A percentile compares a stretch with the other conserved stretches of the same genome.
Conservation (phyloP, 2,113 vertebrate genomes). For the Struthio camelus region DNA sequence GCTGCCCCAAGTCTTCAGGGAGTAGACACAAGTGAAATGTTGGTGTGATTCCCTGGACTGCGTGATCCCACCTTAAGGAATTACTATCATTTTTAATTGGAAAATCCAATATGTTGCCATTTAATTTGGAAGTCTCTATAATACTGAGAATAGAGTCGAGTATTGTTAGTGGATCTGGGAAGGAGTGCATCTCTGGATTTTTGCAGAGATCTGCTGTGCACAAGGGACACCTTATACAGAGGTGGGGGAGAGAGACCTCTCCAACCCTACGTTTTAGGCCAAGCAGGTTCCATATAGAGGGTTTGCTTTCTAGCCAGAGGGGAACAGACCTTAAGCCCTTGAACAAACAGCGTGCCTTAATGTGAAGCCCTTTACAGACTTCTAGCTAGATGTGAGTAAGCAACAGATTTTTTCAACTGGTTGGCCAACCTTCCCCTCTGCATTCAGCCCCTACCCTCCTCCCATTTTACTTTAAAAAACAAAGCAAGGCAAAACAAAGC, state of each 20-base stretch:
- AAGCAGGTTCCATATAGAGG: not conserved
- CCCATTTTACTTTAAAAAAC: not conserved
- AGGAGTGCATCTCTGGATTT: not conserved
- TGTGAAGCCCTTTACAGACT: not conserved
- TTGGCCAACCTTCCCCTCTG: not conserved
- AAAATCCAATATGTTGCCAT: not conserved
- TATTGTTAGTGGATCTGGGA: not conserved
- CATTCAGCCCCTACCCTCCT: too few species aligned
- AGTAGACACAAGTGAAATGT: not conserved
- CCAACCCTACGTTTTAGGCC: not conserved
- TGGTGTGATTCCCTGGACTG: not conserved
- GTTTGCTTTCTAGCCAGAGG: not conserved
- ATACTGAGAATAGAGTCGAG: not conserved
- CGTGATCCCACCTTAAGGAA: not conserved
- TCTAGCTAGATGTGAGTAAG: accelerated
- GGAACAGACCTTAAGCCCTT: not conserved
- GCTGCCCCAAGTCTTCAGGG: not conserved
- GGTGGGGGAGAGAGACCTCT: not conserved
- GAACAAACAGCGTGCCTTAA: not conserved
- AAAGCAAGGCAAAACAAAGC: not conserved
- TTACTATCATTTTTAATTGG: not conserved
- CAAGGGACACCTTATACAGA: not conserved
- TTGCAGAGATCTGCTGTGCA: not conserved
- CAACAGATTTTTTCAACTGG: not conserved
- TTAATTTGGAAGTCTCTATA: not conserved